These are phyloP conservation scores for Scalopus aquaticus DNA, from an alignment of 2,113 vertebrate species.

Conservation along the genomic window DNA sequence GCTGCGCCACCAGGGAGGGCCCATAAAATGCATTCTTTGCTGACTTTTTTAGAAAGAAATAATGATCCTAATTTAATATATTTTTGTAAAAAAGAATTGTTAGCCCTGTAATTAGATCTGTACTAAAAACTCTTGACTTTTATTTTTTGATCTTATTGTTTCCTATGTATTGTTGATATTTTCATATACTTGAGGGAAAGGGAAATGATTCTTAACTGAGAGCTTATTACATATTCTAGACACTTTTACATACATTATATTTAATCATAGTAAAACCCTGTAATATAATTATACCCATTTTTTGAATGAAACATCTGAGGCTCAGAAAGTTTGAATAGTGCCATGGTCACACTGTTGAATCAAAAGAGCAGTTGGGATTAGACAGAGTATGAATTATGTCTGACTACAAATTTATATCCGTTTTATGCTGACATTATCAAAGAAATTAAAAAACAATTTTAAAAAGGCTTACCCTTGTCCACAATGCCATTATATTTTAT, in stretches of 20 bases:
- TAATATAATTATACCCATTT: background rate
- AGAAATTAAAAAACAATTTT: background rate
- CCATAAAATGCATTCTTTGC: background rate
- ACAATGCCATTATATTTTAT: background rate
- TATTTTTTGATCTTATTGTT: slow-evolving; percentile 1
- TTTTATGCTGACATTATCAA: background rate
- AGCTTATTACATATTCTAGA: background rate
- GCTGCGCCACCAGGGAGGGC: too few relatives aligned
- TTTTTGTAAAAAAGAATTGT: background rate
- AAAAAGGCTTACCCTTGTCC: too few relatives aligned
- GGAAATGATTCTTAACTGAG: background rate
- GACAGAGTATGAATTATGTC: background rate
- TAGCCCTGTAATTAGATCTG: background rate
- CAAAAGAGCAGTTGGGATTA: background rate
- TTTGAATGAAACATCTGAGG: background rate
- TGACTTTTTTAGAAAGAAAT: background rate
- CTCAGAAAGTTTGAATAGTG: background rate
- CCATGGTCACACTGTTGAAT: background rate
- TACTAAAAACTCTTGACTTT: slow-evolving; percentile 7
- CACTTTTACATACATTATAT: background rate
- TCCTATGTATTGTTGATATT: background rate
- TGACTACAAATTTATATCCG: background rate
- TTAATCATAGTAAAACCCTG: background rate
- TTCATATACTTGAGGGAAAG: background rate
- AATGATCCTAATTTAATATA: background rate